phyloP scores from a whole-genome alignment of 2,797 vertebrate species.

The Tangara arthus region DNA sequence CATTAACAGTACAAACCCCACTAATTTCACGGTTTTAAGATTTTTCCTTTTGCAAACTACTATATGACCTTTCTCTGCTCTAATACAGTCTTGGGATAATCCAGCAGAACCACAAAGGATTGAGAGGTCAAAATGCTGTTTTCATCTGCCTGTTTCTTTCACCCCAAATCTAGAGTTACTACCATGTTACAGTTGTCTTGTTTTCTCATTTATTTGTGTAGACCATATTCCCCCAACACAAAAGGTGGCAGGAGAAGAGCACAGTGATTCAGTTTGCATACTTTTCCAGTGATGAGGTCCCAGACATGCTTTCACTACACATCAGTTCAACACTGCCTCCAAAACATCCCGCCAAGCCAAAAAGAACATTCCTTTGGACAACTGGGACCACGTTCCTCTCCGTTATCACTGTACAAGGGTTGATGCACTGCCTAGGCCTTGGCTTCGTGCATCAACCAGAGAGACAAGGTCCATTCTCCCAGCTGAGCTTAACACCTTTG shows the following conservation, averaged over 20 bases:
- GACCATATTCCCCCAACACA: conserved; percentile 1
- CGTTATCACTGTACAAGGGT: neutral
- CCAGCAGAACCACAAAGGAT: neutral
- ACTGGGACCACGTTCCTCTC: neutral
- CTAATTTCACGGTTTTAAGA: neutral
- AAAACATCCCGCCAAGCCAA: conserved; percentile 38
- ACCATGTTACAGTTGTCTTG: neutral
- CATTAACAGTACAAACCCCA: neutral
- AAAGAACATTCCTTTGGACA: conserved; percentile 30
- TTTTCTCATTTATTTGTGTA: neutral
- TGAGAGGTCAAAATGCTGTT: neutral
- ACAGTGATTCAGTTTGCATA: conserved; percentile 44
- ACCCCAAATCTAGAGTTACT: neutral
- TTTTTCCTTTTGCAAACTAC: neutral
- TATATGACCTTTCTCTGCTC: neutral
- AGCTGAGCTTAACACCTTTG: neutral
- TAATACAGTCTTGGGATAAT: neutral
- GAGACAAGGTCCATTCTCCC: neutral
- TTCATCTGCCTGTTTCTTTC: neutral
- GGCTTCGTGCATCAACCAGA: neutral
- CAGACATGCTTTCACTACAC: conserved; percentile 41
- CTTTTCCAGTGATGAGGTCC: conserved; percentile 35
- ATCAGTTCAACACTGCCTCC: neutral
- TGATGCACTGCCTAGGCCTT: neutral
- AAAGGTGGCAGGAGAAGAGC: conserved; percentile 25